Conservation (phyloP, 2,797 vertebrate species). For the Syncerus caffer region DNA sequence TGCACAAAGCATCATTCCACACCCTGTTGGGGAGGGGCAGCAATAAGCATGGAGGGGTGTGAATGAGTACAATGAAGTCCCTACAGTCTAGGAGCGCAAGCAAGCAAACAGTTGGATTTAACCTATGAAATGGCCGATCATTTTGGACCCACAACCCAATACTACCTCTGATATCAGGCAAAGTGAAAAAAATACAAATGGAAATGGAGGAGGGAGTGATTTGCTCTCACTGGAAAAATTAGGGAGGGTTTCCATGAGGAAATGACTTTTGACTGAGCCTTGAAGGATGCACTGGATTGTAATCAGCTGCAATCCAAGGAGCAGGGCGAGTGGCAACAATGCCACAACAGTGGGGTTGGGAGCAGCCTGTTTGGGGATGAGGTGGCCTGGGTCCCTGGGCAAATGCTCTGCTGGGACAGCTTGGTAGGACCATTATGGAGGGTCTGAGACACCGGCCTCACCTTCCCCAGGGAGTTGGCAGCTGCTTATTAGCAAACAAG, state of each 20-base stretch:
- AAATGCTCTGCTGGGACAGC: neutral
- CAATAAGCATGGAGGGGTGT: neutral
- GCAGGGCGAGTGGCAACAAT: neutral
- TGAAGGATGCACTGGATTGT: neutral
- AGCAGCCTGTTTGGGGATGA: neutral
- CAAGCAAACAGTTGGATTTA: neutral
- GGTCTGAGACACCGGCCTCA: neutral
- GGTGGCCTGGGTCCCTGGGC: neutral
- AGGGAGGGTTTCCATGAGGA: neutral
- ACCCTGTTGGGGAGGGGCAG: neutral
- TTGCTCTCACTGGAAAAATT: neutral
- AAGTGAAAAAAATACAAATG: conserved; percentile 39
- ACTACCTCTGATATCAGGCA: neutral
- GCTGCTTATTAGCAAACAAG: neutral
- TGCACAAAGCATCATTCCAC: neutral
- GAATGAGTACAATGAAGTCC: neutral
- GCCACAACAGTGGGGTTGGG: no score
- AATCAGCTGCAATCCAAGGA: neutral
- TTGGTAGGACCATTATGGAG: neutral
- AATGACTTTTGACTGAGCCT: neutral
- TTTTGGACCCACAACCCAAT: neutral
- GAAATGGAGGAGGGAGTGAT: neutral
- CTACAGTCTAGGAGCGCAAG: neutral
- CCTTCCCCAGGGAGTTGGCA: neutral
- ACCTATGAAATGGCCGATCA: neutral